Evolutionary conservation across 2,888 invertebrate genomes (phyloP), one percentile per base, ranked within the genome.

Genomic region (Thecophora atra): DNA sequence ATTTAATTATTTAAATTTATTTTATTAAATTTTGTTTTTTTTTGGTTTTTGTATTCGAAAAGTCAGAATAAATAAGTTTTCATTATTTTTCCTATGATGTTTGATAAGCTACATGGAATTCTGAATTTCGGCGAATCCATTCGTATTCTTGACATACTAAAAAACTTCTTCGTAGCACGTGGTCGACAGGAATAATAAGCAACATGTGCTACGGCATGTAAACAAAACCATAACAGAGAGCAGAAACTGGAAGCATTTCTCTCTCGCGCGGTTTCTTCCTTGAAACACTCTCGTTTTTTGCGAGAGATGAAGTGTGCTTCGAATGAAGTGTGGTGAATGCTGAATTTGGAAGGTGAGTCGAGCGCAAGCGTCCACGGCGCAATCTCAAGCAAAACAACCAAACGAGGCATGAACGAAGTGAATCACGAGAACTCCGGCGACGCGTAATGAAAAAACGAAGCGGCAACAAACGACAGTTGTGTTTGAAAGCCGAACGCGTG

Each of bases 321-420:
- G 13, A 13, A 44, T 13, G 44, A 13, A 47, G 47, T 1, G n/a
- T 47, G 47, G 47, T 47, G 15, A 24, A 56, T 68, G 68, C 58
- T 42, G 68, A 68, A 21, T 21, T 44, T 42, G 5, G 24, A 3
- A 4, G 13, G 17, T n/a, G 19, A 26, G 44, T 54, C 60, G 54
- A 67, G 76, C 79, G 77, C 78, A 77, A 75, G 77, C 79, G 80
- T 76, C 77, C 73, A 71, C 75, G 77, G 76, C 76, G 76, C 75
- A 74, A 74, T 76, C 54, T 21, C 15, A 24, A 47, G 15, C 47
- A 71, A 21, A 74, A 71, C 44, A 58, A 70, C n/a, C 70, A 67
- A 54, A n/a, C 54, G 28, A 51, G 3, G 21, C 17, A 58, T 19
- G 28, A 26, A 56, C 65, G 58, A 56, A n/a, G 51, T 37, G 58